Conservation (phyloP, 2,797 vertebrate species). For the Uromys caudimaculatus region DNA sequence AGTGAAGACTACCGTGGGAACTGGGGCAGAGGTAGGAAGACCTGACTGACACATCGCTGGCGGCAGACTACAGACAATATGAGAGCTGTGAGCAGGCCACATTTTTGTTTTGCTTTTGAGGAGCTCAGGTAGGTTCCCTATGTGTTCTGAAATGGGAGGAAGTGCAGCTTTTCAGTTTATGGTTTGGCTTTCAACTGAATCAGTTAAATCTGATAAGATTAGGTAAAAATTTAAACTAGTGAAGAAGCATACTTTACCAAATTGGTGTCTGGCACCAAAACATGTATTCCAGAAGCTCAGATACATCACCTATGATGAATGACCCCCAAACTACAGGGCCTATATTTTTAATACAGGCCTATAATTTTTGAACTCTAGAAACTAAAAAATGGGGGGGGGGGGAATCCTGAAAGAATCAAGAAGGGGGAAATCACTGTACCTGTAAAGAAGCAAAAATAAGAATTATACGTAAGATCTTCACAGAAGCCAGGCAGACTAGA, state of each 20-base stretch:
- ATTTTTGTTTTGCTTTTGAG: not conserved
- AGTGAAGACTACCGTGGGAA: not conserved
- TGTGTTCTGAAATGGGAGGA: not conserved
- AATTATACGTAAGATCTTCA: not conserved
- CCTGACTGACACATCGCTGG: not conserved
- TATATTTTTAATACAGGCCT: not conserved
- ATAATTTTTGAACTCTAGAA: not conserved
- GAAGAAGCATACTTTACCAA: not conserved
- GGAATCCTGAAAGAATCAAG: not conserved
- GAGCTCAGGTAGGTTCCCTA: not conserved
- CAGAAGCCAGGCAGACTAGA: not conserved
- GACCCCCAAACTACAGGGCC: not conserved
- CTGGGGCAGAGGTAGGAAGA: not conserved
- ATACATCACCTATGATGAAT: not conserved
- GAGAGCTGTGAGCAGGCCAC: not conserved
- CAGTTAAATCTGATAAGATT: not conserved
- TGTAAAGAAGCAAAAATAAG: not conserved
- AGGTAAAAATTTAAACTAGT: not conserved
- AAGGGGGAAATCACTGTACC: not conserved
- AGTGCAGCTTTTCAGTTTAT: not conserved
- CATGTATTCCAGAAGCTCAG: not conserved
- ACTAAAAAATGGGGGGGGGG: not conserved
- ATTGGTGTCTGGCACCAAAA: not conserved
- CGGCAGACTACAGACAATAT: not conserved
- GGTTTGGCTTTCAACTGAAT: not conserved